Evolutionary conservation across 2,888 invertebrate species (phyloP), one percentile per base, ranked within the genome.

Genomic region (Monochamus alternatus): DNA sequence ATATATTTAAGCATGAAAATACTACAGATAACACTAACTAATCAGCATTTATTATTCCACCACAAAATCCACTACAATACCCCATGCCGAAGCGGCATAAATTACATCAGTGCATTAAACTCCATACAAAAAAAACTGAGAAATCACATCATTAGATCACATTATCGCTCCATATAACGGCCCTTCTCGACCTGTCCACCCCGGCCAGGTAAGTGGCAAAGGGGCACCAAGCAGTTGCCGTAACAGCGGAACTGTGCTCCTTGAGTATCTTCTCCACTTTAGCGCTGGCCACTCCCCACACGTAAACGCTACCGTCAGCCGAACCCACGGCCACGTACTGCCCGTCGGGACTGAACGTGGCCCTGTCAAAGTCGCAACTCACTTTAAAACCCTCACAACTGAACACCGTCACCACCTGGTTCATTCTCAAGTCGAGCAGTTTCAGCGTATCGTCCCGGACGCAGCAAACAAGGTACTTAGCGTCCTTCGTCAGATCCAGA

Each of bases 331-430:
- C 94, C 65, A 97, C 93, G 88, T 96, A 95, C 81, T 95, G 93
- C 7, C 95, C 96, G 88, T 96, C 96, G 51, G 97, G 96, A 84
- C 98, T 98, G 89, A 98, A 98, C 67, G 95, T 93, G 12, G 97
- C 97, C 84, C 98, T 92, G 44, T 97, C 93, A 94, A 96, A 98
- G 91, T 99, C 98, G 90, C 96, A 97, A 78, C 96, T 96, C 78
- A 98, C 95, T 91, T 97, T 97, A 90, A 99, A 99, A 75, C 95
- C 95, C 85, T 99, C 98, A 87, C 96, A 95, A 89, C 98, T 98
- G 91, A 60, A 97, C 75, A 97, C 95, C 80, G 94, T 93, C 78
- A 97, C 93, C 78, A 98, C 95, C 89, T 96, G 95, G 90, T 97
- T 98, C 94, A 95, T 97, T 87, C 99, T 93, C 80, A 99, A 92